Evolutionary conservation across 2,888 invertebrate species (phyloP).

Genomic region (Hypsopygia costalis): DNA sequence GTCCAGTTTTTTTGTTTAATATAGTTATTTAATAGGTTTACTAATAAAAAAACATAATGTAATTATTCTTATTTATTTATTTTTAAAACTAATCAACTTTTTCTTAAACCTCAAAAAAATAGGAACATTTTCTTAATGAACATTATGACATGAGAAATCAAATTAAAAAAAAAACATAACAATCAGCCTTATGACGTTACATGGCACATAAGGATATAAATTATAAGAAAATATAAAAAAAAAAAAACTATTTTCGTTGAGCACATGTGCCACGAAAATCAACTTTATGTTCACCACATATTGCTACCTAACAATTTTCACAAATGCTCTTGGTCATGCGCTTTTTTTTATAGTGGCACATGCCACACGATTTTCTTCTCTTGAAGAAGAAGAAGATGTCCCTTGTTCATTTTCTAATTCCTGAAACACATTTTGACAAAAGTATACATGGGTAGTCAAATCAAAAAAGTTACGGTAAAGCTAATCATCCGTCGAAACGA

Average conservation of each 20-base stretch:
- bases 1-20: no score
- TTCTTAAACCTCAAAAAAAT: no score
- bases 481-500: slow-evolving; percentile 18
- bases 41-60: no score
- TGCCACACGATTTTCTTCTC: background rate
- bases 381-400: background rate
- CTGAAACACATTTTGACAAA: background rate
- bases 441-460: slow-evolving; percentile 1
- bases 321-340: background rate
- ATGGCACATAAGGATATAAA: no score
- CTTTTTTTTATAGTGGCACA: background rate
- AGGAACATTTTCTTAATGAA: no score
- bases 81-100: no score
- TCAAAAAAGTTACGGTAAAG: slow-evolving; percentile 10
- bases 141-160: no score
- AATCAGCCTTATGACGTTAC: no score
- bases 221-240: background rate
- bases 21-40: no score
- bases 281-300: slow-evolving; percentile 6
- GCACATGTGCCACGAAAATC: slow-evolving; percentile 3
- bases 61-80: no score
- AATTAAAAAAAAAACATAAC: no score
- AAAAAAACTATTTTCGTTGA: background rate
- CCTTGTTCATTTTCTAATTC: slow-evolving; percentile 8
- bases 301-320: slow-evolving; percentile 5